These are phyloP conservation scores for Gymnoscopelus braueri DNA, from an alignment of 2,797 vertebrate species.

Conservation along the genomic window DNA sequence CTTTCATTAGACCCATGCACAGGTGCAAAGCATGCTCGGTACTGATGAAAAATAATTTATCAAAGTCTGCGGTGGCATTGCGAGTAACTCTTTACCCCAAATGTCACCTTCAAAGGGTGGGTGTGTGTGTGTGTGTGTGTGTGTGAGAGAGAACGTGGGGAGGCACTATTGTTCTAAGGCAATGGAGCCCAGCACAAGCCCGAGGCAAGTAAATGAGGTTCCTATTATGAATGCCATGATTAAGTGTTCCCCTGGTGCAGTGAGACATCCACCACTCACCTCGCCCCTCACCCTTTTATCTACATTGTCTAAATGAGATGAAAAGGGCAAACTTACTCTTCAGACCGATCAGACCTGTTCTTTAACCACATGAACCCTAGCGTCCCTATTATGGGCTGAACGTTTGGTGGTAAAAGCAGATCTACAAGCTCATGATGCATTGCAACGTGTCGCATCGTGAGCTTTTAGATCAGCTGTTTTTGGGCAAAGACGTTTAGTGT, in stretches of 20 bases:
- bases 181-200: slow-evolving; percentile 69
- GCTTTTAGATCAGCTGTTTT: too few species aligned
- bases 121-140: too few species aligned
- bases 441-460: too few species aligned
- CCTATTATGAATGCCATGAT: slow-evolving; percentile 73
- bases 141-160: neutral
- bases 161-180: slow-evolving; percentile 70
- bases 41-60: slow-evolving; percentile 79
- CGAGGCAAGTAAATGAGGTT: slow-evolving; percentile 63
- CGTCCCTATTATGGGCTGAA: too few species aligned
- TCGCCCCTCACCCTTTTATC: slow-evolving; percentile 66
- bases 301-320: slow-evolving; percentile 65
- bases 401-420: too few species aligned
- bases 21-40: slow-evolving; percentile 64
- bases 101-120: slow-evolving; percentile 74
- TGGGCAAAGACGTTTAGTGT: too few species aligned
- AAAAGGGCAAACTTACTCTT: slow-evolving; percentile 66
- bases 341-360: slow-evolving; percentile 59
- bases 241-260: slow-evolving; percentile 65
- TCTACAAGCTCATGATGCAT: too few species aligned
- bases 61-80: slow-evolving; percentile 71
- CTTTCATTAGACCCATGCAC: slow-evolving; percentile 68
- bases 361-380: slow-evolving; percentile 25
- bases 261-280: slow-evolving; percentile 63
- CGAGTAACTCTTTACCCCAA: slow-evolving; percentile 68